These are phyloP conservation scores for Microplitis demolitor DNA, from an alignment of 1,140 invertebrate genomes.

Conservation along the genomic window DNA sequence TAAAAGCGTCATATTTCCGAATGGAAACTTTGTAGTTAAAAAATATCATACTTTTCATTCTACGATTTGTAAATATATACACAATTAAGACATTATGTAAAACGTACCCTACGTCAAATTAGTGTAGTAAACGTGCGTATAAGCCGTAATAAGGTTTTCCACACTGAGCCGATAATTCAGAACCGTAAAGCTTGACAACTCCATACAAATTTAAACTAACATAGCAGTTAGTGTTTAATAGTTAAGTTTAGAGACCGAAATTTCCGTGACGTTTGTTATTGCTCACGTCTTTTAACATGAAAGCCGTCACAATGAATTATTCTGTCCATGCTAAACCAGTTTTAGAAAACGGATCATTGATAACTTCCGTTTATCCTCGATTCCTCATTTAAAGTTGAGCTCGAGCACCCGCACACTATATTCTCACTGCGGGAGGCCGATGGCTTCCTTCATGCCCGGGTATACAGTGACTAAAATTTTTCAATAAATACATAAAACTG, in stretches of 20 bases:
- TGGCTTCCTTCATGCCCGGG: neutral
- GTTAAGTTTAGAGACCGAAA: no score
- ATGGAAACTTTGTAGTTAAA: no score
- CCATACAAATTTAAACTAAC: no score
- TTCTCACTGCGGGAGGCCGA: conserved; percentile 15
- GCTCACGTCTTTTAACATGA: no score
- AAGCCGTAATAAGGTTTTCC: neutral
- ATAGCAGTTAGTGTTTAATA: no score
- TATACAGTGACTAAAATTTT: conserved; percentile 10
- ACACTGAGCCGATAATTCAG: neutral
- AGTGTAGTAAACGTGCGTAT: no score
- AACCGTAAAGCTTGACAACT: neutral
- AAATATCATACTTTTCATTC: no score
- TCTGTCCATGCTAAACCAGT: neutral
- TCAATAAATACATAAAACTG: conserved; percentile 13
- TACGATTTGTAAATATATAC: neutral
- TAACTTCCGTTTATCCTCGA: conserved; percentile 13
- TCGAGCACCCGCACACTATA: conserved; percentile 9
- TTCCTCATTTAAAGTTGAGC: neutral
- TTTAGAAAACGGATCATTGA: conserved; percentile 5
- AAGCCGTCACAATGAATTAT: conserved; percentile 1
- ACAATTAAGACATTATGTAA: no score
- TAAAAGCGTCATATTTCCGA: no score
- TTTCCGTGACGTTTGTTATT: no score
- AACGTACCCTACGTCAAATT: no score